Conservation (phyloP, 2,113 vertebrate species). For the Aplodontia rufa region DNA sequence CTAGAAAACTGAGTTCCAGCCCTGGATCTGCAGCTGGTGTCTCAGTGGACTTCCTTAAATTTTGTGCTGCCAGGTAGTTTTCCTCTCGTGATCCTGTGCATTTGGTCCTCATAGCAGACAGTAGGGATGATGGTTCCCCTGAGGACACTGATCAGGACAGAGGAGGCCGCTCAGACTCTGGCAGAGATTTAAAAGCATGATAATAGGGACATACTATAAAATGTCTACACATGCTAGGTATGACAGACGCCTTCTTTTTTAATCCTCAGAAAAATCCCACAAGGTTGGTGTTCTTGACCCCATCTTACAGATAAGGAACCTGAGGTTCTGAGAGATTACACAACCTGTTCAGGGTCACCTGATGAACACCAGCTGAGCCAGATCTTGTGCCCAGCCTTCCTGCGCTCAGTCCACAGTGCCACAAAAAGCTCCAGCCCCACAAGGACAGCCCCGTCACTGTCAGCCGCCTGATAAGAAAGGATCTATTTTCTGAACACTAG, state of each 20-base stretch:
- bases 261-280: background rate
- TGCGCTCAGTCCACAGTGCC: background rate
- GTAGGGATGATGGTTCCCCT: accelerated
- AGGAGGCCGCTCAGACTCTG: background rate
- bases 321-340: background rate
- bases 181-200: background rate
- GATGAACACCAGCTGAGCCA: background rate
- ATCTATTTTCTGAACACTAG: background rate
- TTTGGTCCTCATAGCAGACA: background rate
- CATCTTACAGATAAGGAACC: background rate
- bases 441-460: background rate
- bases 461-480: background rate
- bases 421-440: background rate
- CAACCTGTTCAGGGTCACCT: background rate
- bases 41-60: background rate
- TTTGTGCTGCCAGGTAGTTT: background rate
- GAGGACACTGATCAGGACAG: background rate
- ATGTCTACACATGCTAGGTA: background rate
- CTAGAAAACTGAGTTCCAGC: background rate
- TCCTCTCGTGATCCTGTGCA: background rate
- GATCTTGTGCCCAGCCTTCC: background rate
- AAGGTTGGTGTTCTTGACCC: background rate
- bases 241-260: background rate
- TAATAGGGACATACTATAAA: background rate
- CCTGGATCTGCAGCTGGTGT: background rate